phyloP scores from a whole-genome alignment of 2,113 vertebrate species.

The Siniperca knerii region DNA sequence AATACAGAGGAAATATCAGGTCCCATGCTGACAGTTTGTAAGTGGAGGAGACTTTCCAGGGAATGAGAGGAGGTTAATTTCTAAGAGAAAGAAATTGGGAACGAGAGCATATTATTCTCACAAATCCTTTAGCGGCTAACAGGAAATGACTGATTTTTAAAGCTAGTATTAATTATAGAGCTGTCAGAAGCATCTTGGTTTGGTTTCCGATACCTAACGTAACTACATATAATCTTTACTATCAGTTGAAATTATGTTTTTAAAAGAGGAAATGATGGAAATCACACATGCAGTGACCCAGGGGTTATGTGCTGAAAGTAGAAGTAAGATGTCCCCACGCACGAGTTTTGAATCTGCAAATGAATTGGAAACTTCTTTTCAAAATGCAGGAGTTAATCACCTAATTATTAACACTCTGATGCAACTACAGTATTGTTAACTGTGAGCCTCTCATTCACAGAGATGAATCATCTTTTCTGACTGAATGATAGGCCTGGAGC shows the following conservation, averaged over 20 bases:
- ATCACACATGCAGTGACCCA: neutral
- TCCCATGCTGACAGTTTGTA: conserved; percentile 45
- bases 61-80: conserved; percentile 11
- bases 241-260: neutral
- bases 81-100: neutral
- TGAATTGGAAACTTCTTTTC: conserved; percentile 1
- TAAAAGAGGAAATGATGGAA: neutral
- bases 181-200: neutral
- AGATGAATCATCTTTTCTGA: conserved; percentile 26
- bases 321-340: neutral
- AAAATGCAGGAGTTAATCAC: conserved; percentile 4
- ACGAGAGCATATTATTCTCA: conserved; percentile 20
- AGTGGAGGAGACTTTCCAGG: conserved; percentile 49
- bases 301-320: neutral
- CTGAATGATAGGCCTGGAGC: conserved; percentile 18
- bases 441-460: neutral
- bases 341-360: neutral
- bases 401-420: conserved; percentile 18
- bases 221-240: conserved; percentile 18
- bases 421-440: conserved; percentile 3
- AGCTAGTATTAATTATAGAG: conserved; percentile 23
- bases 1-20: conserved; percentile 42
- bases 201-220: neutral
- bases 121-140: conserved; percentile 19
- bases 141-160: conserved; percentile 15